Evolutionary conservation across 2,113 vertebrate genomes (phyloP).

Genomic region (Laterallus jamaicensis): DNA sequence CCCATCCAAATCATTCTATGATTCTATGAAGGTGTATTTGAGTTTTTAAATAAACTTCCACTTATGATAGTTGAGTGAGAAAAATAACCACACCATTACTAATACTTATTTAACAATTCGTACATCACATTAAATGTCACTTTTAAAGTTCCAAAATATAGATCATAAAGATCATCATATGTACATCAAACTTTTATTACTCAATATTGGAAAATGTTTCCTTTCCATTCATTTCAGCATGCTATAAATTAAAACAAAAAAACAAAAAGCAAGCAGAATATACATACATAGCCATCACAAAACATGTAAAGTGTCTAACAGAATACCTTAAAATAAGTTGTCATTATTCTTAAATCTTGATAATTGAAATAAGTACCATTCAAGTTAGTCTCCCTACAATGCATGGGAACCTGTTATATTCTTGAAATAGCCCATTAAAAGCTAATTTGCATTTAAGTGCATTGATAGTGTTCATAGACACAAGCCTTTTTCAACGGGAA

Average conservation of each 20-base stretch:
- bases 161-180: neutral
- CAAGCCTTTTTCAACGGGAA: neutral
- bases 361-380: neutral
- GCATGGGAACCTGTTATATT: neutral
- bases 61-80: neutral
- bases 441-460: neutral
- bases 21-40: neutral
- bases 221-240: neutral
- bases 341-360: neutral
- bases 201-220: neutral
- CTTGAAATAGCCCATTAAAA: neutral
- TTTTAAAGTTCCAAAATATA: neutral
- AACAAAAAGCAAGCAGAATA: neutral
- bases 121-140: neutral
- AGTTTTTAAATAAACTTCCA: neutral
- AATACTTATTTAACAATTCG: neutral
- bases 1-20: too few species aligned
- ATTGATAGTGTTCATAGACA: neutral
- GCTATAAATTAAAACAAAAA: neutral
- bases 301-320: neutral
- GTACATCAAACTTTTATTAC: neutral
- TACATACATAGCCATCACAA: neutral
- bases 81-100: neutral
- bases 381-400: neutral
- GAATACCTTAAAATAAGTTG: neutral